These are phyloP conservation scores for Solen grandis DNA, from an alignment of 1,140 invertebrate species.

Conservation along the genomic window DNA sequence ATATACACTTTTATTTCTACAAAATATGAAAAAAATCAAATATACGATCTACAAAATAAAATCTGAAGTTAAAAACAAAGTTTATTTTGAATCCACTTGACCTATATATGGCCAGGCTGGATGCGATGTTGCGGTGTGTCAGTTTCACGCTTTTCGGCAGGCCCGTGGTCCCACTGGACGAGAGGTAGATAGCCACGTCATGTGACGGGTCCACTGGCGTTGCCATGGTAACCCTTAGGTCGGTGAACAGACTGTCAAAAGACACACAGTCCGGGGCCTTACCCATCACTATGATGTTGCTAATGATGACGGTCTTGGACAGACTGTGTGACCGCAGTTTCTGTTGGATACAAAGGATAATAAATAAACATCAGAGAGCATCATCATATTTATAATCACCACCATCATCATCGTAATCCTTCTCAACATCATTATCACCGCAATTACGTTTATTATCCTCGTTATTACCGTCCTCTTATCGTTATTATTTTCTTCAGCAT, in stretches of 20 bases:
- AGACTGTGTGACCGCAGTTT: constrained; percentile 16
- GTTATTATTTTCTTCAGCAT: neutral
- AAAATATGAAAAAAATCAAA: no score
- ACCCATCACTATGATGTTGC: constrained; percentile 37
- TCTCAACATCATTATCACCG: neutral
- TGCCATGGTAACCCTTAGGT: neutral
- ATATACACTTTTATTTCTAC: no score
- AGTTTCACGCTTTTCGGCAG: constrained; percentile 74
- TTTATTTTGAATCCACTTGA: no score
- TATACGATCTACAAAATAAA: no score
- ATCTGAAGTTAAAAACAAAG: no score
- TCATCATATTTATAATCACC: neutral
- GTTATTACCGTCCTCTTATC: neutral
- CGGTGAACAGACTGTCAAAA: constrained; percentile 19
- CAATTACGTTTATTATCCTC: no score
- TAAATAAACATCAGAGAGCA: neutral
- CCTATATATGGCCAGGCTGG: no score
- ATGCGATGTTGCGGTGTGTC: constrained; percentile 74
- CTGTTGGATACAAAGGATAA: constrained; percentile 19
- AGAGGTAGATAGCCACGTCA: constrained; percentile 42
- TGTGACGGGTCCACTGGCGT: constrained; percentile 25
- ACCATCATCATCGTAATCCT: neutral
- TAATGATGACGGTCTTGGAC: constrained; percentile 4
- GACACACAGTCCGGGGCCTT: neutral
- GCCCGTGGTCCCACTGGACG: constrained; percentile 78